These are phyloP conservation scores for Tortricodes alternella DNA, from an alignment of 2,888 invertebrate genomes.

Conservation along the genomic window DNA sequence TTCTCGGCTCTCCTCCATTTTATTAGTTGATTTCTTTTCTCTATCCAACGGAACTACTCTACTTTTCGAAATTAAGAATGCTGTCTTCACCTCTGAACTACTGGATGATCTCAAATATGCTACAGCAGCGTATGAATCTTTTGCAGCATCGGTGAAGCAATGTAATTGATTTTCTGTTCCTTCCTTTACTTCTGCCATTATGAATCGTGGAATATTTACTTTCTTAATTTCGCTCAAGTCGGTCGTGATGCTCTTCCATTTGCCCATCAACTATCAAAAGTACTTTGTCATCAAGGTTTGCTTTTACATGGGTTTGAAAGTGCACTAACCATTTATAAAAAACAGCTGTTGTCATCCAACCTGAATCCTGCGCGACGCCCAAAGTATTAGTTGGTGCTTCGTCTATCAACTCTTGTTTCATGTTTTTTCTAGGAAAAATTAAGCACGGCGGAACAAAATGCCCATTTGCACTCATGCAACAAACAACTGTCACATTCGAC, in stretches of 20 bases:
- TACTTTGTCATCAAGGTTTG: not conserved
- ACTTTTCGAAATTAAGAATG: not conserved
- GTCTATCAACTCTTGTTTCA: constrained; percentile 45
- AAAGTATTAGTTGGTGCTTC: constrained; percentile 42
- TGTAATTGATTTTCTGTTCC: not conserved
- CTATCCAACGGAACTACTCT: not conserved
- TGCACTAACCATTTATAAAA: constrained; percentile 41
- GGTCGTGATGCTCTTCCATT: too few species aligned
- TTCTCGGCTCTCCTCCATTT: too few species aligned
- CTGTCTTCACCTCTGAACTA: too few species aligned
- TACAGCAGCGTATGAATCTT: constrained; percentile 23
- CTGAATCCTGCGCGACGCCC: constrained; percentile 43
- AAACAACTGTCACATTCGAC: constrained; percentile 48
- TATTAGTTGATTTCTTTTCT: too few species aligned
- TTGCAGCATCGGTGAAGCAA: not conserved
- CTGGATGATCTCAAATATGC: not conserved
- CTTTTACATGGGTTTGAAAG: constrained; percentile 31
- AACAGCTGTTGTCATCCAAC: constrained; percentile 47
- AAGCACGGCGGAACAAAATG: constrained; percentile 49
- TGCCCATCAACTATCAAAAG: constrained; percentile 46
- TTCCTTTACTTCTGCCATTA: too few species aligned
- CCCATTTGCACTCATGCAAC: constrained; percentile 34
- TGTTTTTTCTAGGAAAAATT: constrained; percentile 49
- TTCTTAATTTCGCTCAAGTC: too few species aligned
- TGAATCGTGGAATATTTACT: not conserved